Percentiles rank a stretch among this genome's conserved stretches.
Conservation (phyloP, 2,888 invertebrate genomes). For the Neoaliturus tenellus region DNA sequence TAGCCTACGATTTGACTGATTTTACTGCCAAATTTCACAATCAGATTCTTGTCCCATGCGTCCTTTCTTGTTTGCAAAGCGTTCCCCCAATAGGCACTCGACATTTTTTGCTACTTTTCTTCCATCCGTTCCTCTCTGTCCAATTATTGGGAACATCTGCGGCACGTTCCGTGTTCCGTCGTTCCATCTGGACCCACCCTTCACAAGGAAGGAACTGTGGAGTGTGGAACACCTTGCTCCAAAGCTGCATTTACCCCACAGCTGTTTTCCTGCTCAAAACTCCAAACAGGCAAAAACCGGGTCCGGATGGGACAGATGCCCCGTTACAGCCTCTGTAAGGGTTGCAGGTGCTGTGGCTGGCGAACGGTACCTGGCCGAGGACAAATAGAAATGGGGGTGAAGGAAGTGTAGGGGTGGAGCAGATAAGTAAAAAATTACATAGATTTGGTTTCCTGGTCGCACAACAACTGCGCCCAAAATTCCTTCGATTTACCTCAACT, state of each 20-base stretch:
- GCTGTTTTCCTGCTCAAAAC: not conserved
- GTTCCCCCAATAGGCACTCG: no score
- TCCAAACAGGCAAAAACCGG: not conserved
- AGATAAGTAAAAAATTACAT: no score
- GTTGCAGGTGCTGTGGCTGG: not conserved
- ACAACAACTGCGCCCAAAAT: no score
- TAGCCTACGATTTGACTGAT: no score
- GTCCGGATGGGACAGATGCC: conserved; percentile 17
- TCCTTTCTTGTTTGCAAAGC: no score
- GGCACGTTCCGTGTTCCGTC: not conserved
- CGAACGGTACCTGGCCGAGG: not conserved
- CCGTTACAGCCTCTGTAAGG: not conserved
- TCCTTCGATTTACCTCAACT: no score
- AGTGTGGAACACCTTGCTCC: not conserved
- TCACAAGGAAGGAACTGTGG: not conserved
- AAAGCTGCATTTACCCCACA: not conserved
- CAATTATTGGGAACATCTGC: not conserved
- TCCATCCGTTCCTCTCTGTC: not conserved
- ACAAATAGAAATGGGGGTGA: not conserved
- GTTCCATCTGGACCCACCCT: not conserved
- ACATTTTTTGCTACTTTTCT: no score
- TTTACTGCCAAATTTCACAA: no score
- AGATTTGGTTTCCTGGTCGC: no score
- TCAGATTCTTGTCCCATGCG: no score
- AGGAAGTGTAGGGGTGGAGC: no score